phyloP scores from a whole-genome alignment of 2,888 invertebrate species.

The Xiphydria camelus region DNA sequence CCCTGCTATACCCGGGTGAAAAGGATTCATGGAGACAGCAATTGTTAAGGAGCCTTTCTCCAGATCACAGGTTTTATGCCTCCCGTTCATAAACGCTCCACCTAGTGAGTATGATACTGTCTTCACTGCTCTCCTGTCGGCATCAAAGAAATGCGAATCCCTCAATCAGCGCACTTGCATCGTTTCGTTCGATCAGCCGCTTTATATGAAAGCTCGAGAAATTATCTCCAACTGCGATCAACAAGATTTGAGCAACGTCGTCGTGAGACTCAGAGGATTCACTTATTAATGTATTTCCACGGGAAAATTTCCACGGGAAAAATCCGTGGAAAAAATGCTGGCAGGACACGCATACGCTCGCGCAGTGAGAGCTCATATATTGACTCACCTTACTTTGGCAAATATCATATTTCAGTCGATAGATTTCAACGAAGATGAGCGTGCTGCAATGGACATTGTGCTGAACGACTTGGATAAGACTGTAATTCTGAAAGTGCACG shows the following conservation, averaged over 20 bases:
- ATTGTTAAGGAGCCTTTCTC: slow-evolving; percentile 28
- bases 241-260: slow-evolving; percentile 14
- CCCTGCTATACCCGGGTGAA: slow-evolving; percentile 42
- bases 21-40: slow-evolving; percentile 42
- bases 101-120: slow-evolving; percentile 21
- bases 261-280: slow-evolving; percentile 39
- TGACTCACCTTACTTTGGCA: slow-evolving; percentile 25
- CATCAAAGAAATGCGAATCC: slow-evolving; percentile 16
- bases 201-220: no score
- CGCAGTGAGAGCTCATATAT: slow-evolving; percentile 33
- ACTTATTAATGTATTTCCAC: no score
- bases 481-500: no score
- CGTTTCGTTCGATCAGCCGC: slow-evolving; percentile 14
- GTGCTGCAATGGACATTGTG: slow-evolving; percentile 12
- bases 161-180: slow-evolving; percentile 12
- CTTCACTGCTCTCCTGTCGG: slow-evolving; percentile 14
- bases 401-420: slow-evolving; percentile 18
- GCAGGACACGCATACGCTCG: slow-evolving; percentile 34
- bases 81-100: slow-evolving; percentile 22
- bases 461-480: slow-evolving; percentile 8
- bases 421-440: slow-evolving; percentile 16
- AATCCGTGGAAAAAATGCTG: slow-evolving; percentile 35
- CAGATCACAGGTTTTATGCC: slow-evolving; percentile 21
- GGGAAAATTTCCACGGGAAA: no score
- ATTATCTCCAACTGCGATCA: slow-evolving; percentile 10